phyloP scores from a whole-genome alignment of 2,113 vertebrate genomes.

The Urocynchramus pylzowi region DNA sequence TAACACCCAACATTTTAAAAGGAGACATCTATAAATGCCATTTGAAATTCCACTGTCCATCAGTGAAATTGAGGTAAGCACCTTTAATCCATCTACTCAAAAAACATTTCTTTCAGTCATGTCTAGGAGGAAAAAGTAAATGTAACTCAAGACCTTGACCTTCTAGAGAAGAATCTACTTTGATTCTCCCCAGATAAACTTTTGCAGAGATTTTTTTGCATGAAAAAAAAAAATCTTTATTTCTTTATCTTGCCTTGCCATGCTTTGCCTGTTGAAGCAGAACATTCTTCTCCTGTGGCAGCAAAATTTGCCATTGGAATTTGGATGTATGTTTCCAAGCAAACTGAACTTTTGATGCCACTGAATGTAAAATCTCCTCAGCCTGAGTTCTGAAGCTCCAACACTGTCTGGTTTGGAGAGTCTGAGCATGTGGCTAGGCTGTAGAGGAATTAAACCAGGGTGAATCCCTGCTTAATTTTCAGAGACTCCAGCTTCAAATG shows the following conservation, averaged over 20 bases:
- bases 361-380: background rate
- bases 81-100: background rate
- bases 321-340: background rate
- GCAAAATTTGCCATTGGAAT: background rate
- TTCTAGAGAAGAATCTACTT: background rate
- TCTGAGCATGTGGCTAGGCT: background rate
- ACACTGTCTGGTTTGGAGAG: background rate
- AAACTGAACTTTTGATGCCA: background rate
- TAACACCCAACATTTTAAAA: accelerated
- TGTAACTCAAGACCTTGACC: background rate
- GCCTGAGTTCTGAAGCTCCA: background rate
- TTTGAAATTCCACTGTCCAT: background rate
- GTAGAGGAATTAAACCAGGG: background rate
- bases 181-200: background rate
- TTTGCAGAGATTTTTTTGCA: background rate
- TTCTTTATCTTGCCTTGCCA: background rate
- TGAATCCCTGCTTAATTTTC: background rate
- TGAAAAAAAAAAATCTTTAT: background rate
- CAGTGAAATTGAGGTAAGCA: background rate
- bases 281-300: background rate
- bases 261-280: background rate
- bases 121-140: background rate
- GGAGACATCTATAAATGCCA: background rate
- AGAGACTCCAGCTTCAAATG: background rate
- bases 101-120: background rate